phyloP scores from a whole-genome alignment of 2,113 vertebrate species.

The Protobothrops flavoviridis region DNA sequence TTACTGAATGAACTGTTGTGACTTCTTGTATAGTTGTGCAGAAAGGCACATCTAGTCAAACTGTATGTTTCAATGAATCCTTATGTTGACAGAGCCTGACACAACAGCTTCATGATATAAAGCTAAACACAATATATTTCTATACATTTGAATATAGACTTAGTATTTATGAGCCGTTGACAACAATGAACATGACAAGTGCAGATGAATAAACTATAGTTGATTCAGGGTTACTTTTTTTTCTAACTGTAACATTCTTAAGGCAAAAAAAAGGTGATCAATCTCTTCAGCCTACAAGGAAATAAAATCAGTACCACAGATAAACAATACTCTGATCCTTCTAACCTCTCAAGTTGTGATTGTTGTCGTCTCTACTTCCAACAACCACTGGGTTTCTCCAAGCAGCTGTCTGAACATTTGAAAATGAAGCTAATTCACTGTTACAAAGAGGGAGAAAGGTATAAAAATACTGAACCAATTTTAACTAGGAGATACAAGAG shows the following conservation, averaged over 20 bases:
- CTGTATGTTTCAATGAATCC: not conserved
- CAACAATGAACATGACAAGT: not conserved
- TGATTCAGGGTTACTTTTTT: not conserved
- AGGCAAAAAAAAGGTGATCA: not conserved
- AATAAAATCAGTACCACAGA: not conserved
- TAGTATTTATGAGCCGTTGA: not conserved
- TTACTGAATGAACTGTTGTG: no score
- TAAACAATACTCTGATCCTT: not conserved
- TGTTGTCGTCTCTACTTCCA: not conserved
- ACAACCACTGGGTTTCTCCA: not conserved
- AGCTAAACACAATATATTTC: not conserved
- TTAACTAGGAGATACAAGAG: not conserved
- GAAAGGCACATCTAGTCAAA: not conserved
- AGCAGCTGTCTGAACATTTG: not conserved
- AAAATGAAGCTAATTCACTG: not conserved
- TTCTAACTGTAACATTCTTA: not conserved
- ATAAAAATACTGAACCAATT: not conserved
- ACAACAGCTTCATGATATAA: not conserved
- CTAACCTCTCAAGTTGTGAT: not conserved
- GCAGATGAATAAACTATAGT: not conserved
- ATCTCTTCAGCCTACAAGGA: not conserved
- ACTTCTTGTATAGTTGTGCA: not conserved
- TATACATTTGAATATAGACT: not conserved
- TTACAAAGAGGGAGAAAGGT: not conserved
- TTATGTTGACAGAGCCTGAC: not conserved